A percentile compares a stretch with the other conserved stretches of the same genome.
These are phyloP conservation scores for Chiloscyllium plagiosum DNA, from an alignment of 2,113 vertebrate genomes.

Conservation along the genomic window DNA sequence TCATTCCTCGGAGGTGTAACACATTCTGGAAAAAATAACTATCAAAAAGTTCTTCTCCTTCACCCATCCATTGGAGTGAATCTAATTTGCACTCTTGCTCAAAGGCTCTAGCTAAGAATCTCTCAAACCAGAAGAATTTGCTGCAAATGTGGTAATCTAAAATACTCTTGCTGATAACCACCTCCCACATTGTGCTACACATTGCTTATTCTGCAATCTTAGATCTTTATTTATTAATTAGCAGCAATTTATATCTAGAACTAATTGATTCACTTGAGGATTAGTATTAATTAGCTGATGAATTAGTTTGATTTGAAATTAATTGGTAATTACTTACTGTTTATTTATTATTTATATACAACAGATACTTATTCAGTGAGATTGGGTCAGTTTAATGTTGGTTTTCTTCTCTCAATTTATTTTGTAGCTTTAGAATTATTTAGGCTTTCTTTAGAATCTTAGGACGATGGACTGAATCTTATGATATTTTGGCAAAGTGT, in stretches of 20 bases:
- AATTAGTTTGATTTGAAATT: neutral
- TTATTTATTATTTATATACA: neutral
- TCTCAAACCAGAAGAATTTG: neutral
- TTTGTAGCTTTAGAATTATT: no score
- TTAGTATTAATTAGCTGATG: neutral
- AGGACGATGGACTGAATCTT: no score
- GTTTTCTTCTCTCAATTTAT: neutral
- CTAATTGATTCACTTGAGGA: neutral
- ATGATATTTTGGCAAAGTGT: no score
- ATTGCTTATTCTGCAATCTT: neutral
- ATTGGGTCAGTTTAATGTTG: neutral
- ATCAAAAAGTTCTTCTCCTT: neutral
- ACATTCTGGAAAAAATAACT: neutral
- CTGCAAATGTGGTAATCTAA: neutral
- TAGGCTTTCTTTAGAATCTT: no score
- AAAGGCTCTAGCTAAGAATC: neutral
- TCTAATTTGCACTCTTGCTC: neutral
- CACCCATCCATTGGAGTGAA: neutral
- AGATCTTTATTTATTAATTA: neutral
- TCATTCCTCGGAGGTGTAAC: neutral
- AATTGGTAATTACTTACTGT: neutral
- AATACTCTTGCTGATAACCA: neutral
- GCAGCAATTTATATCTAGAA: neutral
- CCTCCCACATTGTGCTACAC: neutral
- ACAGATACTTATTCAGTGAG: neutral